phyloP scores from a whole-genome alignment of 64 coral and sea anemone species.

The Montipora foliosa region DNA sequence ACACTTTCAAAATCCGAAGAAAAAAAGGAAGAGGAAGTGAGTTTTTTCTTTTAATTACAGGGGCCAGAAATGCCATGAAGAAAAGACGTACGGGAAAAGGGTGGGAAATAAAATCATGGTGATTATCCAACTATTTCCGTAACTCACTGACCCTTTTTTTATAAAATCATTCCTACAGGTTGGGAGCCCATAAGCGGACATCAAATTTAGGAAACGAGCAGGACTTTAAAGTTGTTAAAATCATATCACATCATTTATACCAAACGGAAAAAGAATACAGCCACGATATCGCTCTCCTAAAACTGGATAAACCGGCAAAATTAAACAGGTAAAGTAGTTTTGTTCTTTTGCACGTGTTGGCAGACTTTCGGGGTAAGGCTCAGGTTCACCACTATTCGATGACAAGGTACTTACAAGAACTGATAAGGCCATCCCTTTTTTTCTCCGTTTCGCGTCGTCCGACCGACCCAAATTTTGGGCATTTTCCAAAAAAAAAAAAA shows the following conservation, averaged over 20 bases:
- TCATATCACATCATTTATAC: constrained; percentile 45
- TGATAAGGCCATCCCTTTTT: no score
- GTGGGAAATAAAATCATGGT: not conserved
- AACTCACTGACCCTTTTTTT: not conserved
- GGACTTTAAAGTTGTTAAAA: constrained; percentile 48
- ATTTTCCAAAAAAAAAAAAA: no score
- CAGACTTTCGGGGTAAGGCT: no score
- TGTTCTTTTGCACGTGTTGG: not conserved
- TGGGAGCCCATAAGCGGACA: constrained; percentile 56
- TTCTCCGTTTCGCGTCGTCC: no score
- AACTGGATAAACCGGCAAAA: constrained; percentile 44
- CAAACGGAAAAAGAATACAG: constrained; percentile 20
- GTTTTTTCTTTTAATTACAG: no score
- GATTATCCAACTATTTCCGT: not conserved
- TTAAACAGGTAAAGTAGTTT: constrained; percentile 14
- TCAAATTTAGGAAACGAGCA: constrained; percentile 30
- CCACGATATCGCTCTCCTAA: constrained; percentile 67
- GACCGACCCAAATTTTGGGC: no score
- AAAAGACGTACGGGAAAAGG: no score
- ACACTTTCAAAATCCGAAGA: no score
- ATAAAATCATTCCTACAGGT: not conserved
- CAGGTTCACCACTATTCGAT: no score
- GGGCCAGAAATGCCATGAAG: no score
- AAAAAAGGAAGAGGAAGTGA: no score
- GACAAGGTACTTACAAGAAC: no score